These are phyloP conservation scores for Meloidogyne exigua DNA, from an alignment of 1,140 invertebrate species.

Conservation along the genomic window DNA sequence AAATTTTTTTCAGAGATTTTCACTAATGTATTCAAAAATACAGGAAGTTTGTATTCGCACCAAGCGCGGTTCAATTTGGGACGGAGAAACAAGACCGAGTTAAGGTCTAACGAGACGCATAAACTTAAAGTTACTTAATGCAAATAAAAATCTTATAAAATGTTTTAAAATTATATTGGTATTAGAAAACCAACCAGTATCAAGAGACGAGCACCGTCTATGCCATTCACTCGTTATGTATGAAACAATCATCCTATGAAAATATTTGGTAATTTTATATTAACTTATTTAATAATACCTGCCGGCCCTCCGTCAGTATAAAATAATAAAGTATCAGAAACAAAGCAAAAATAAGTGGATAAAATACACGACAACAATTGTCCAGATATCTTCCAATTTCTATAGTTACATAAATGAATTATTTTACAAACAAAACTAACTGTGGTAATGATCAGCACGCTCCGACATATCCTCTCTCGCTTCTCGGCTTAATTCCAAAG, in stretches of 20 bases:
- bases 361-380: constrained; percentile 63
- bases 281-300: constrained; percentile 24
- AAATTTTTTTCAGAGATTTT: neutral
- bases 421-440: constrained; percentile 11
- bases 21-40: neutral
- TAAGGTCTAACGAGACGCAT: neutral
- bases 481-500: constrained; percentile 59
- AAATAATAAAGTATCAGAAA: constrained; percentile 63
- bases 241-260: neutral
- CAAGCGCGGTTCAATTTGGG: neutral
- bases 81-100: neutral
- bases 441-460: constrained; percentile 59
- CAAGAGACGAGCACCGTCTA: too few species aligned
- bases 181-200: too few species aligned
- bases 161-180: too few species aligned
- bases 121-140: too few species aligned
- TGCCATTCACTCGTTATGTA: neutral
- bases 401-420: neutral
- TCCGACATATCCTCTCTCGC: constrained; percentile 50
- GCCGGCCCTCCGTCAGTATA: constrained; percentile 61
- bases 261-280: too few species aligned
- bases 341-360: constrained; percentile 57
- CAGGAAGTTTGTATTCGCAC: neutral
- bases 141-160: too few species aligned
- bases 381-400: constrained; percentile 52